These are phyloP conservation scores for Tretioscincus oriximinensis DNA, from an alignment of 2,113 vertebrate genomes.

Conservation along the genomic window DNA sequence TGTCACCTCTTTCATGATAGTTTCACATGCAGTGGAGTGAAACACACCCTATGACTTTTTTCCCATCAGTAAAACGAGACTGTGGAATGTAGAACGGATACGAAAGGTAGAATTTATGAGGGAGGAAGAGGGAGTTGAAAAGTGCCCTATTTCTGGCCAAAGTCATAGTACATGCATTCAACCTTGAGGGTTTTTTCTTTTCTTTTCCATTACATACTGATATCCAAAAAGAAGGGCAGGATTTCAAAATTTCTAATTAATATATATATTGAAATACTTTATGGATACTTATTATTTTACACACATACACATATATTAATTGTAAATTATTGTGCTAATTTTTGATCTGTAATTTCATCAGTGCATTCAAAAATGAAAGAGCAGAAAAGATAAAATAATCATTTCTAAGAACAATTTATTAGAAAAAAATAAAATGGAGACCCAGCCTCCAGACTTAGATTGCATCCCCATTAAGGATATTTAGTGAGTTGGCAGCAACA, in stretches of 20 bases:
- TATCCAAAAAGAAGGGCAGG: not conserved
- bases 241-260: not conserved
- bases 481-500: too few relatives aligned
- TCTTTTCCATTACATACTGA: not conserved
- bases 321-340: not conserved
- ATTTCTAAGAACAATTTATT: too few relatives aligned
- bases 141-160: not conserved
- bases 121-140: not conserved
- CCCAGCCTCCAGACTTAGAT: too few relatives aligned
- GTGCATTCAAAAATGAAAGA: not conserved
- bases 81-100: accelerated
- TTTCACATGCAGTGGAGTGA: not conserved
- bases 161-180: not conserved
- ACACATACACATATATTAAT: not conserved
- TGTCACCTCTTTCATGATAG: not conserved
- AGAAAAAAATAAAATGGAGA: too few relatives aligned
- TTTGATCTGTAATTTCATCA: not conserved
- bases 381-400: too few relatives aligned
- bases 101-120: too few relatives aligned
- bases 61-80: not conserved
- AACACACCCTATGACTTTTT: not conserved
- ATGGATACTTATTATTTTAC: not conserved
- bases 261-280: not conserved
- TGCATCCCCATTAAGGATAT: too few relatives aligned
- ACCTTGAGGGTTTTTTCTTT: not conserved